Base-by-base conservation (phyloP, 2,797 vertebrate species). In the Peromyscus melanophrys region DNA sequence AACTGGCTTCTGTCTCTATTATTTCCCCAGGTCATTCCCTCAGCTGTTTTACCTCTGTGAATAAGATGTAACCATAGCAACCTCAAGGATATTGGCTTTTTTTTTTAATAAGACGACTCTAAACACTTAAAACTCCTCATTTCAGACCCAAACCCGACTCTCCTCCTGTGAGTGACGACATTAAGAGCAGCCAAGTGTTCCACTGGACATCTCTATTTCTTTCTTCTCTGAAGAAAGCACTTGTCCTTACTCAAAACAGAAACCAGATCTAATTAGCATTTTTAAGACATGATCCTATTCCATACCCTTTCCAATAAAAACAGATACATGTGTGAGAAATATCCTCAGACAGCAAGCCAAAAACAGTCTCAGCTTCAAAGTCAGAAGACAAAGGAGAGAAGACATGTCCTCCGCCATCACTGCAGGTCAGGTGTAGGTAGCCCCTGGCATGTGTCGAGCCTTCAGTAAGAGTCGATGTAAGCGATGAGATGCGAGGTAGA, bases 21-120 rank as follows among this genome's bases (percentile, higher is more conserved):
- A 73, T 67, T 84, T 95, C 37, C 92, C 78, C 46, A 88, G 77
- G 73, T 78, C 86, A 90, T 34, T 92, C 95, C 89, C 82, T 95
- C 73, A 86, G 46, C 34, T 89, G 25, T 71, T 92, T 92, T 25
- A 71, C 11, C 25, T 73, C 89, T 83, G 57, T 87, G 57, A 96
- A 87, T 94, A 88, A 96, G 83, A 88, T 75, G 21, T 23, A 86
- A 82, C 49, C 71, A 43, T 71, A 91, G n/a, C 27, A 88, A 94
- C 82, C 61, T 92, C 84, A 83, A 86, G 89, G 49, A 92, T 55
- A 76, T 19, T 69, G 63, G 34, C 37, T 65, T 92, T 94, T 59
- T 63, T 73, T 84, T 49, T 55, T 25, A 75, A 63, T 31, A 49
- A 82, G 49, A 75, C 55, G 2, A 3, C 14, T 90, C 73, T 55